Percentiles rank a stretch among this genome's conserved stretches.
phyloP scores from a whole-genome alignment of 2,113 vertebrate species.

The Ochotona princeps region DNA sequence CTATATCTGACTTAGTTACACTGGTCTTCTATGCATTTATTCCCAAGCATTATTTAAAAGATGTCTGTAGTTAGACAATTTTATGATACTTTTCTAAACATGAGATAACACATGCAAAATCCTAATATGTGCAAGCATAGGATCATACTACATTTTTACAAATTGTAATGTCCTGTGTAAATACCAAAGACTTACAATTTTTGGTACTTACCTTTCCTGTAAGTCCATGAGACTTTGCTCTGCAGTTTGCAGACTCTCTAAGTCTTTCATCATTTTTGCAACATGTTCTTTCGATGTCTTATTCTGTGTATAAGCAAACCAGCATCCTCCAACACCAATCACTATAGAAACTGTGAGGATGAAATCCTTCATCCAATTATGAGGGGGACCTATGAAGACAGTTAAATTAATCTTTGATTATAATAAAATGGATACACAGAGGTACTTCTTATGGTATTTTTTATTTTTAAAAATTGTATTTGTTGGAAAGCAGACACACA shows the following conservation, averaged over 20 bases:
- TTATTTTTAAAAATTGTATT: too few species aligned
- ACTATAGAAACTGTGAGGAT: slow-evolving; percentile 97
- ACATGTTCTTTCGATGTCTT: slow-evolving; percentile 97
- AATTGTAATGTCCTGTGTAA: not conserved
- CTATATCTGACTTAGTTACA: slow-evolving; percentile 16
- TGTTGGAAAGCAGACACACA: too few species aligned
- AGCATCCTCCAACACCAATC: slow-evolving; percentile 98
- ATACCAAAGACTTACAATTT: not conserved
- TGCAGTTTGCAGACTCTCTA: slow-evolving; percentile 96
- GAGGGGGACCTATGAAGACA: slow-evolving; percentile 91
- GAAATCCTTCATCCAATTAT: slow-evolving; percentile 99
- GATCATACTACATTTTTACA: not conserved
- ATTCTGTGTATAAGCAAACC: slow-evolving; percentile 99
- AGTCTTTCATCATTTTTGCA: slow-evolving; percentile 98
- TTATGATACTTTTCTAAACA: slow-evolving; percentile 16
- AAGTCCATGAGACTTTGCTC: slow-evolving; percentile 96
- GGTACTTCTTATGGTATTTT: not conserved
- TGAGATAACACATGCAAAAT: not conserved
- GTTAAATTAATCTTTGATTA: slow-evolving; percentile 33
- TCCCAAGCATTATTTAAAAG: slow-evolving; percentile 1
- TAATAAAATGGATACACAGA: slow-evolving; percentile 3
- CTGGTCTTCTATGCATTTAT: slow-evolving; percentile 23
- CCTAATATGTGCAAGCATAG: not conserved
- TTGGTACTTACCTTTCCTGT: slow-evolving; percentile 92
- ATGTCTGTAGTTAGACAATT: not conserved